Evolutionary conservation across 2,888 invertebrate genomes (phyloP).

Genomic region (Drosophila kanekoi): DNA sequence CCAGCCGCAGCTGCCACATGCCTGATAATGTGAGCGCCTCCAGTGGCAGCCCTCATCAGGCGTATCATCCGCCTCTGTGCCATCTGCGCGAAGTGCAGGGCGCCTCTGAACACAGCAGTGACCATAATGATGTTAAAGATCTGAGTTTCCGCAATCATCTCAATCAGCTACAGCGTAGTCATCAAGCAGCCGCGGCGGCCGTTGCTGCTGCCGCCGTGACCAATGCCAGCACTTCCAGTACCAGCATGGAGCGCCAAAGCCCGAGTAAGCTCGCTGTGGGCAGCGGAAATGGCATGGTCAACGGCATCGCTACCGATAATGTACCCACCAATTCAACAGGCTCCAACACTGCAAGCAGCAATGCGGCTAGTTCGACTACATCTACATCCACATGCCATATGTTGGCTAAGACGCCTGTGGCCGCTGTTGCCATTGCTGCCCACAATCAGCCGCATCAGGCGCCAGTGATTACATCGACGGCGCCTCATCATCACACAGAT

Average conservation of each 20-base stretch:
- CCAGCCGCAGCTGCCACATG: conserved; percentile 82
- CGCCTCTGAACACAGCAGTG: conserved; percentile 84
- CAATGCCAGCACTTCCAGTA: conserved; percentile 47
- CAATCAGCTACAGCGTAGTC: conserved; percentile 81
- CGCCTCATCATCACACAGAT: conserved; percentile 83
- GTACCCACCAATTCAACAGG: conserved; percentile 53
- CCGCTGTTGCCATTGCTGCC: conserved; percentile 60
- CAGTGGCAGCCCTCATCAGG: conserved; percentile 85
- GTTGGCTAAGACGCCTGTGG: conserved; percentile 36
- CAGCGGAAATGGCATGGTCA: conserved; percentile 32
- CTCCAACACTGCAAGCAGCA: conserved; percentile 47
- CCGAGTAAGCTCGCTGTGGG: conserved; percentile 41
- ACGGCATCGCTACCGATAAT: conserved; percentile 32
- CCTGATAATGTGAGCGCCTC: conserved; percentile 87
- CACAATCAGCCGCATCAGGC: conserved; percentile 84
- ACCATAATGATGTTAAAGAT: conserved; percentile 85
- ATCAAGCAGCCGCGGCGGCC: conserved; percentile 54
- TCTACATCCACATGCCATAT: conserved; percentile 46
- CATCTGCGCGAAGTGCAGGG: conserved; percentile 85
- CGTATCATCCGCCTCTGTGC: conserved; percentile 84
- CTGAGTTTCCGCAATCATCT: conserved; percentile 84
- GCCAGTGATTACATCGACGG: conserved; percentile 85
- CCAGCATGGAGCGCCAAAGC: conserved; percentile 43
- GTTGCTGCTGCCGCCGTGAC: conserved; percentile 61
- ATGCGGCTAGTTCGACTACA: conserved; percentile 70